phyloP scores from a whole-genome alignment of 2,113 vertebrate genomes.

The Festucalex cinctus region DNA sequence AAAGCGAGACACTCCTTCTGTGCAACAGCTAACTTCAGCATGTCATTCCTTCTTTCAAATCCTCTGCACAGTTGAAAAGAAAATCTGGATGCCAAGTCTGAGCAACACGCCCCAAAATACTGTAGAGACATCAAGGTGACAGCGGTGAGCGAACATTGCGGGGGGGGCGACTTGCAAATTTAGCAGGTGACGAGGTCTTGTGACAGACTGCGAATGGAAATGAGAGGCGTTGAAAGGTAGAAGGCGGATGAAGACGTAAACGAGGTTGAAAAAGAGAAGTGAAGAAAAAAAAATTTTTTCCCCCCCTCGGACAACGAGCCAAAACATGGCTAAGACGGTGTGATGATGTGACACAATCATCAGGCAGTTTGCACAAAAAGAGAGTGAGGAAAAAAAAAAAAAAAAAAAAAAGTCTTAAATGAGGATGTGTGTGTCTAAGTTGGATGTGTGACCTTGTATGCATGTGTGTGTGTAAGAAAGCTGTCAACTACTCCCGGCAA shows the following conservation, averaged over 20 bases:
- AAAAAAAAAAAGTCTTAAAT: constrained; percentile 17
- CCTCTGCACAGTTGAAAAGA: neutral
- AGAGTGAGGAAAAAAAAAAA: constrained; percentile 10
- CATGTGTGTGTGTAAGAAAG: constrained; percentile 43
- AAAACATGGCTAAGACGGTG: neutral
- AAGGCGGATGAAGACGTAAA: constrained; percentile 16
- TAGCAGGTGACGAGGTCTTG: constrained; percentile 37
- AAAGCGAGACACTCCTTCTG: too few species aligned
- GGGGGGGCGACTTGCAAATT: neutral
- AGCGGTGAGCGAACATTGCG: constrained; percentile 19
- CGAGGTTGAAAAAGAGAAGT: neutral
- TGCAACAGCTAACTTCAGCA: neutral
- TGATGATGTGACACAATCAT: constrained; percentile 28
- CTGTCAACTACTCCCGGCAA: constrained; percentile 64
- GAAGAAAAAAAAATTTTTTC: neutral
- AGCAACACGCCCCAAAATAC: constrained; percentile 13
- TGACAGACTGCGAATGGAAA: constrained; percentile 38
- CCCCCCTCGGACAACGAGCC: constrained; percentile 3
- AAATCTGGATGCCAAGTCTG: neutral
- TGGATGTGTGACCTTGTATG: constrained; percentile 28
- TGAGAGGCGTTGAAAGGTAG: constrained; percentile 20
- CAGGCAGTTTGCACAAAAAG: constrained; percentile 2
- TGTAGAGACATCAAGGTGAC: constrained; percentile 27
- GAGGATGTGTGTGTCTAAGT: neutral
- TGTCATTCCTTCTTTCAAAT: neutral